Evolutionary conservation across 2,888 invertebrate species (phyloP).

Genomic region (Psylliodes chrysocephalus): DNA sequence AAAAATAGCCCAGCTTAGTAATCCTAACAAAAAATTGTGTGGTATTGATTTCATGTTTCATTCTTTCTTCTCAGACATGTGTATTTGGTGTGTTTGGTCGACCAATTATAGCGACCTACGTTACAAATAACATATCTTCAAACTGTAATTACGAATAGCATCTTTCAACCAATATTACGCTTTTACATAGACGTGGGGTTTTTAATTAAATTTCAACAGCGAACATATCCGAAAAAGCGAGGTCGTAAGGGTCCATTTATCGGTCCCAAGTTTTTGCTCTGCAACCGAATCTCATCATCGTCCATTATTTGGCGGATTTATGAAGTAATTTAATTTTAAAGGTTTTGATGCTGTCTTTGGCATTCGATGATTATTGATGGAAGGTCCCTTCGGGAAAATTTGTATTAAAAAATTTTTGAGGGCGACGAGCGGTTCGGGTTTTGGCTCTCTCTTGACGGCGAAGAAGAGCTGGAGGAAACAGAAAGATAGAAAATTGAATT

Average conservation of each 20-base stretch:
- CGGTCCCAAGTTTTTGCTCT: constrained; percentile 18
- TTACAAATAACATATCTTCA: too few species aligned
- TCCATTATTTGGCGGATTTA: constrained; percentile 37
- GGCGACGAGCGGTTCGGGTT: constrained; percentile 3
- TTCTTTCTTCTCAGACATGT: too few species aligned
- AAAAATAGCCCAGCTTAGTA: too few species aligned
- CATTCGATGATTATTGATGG: constrained; percentile 37
- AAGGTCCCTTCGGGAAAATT: constrained; percentile 33
- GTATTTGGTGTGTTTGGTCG: too few species aligned
- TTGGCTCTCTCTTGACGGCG: constrained; percentile 16
- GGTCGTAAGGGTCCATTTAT: constrained; percentile 18
- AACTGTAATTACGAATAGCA: constrained; percentile 25
- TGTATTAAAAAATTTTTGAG: constrained; percentile 28
- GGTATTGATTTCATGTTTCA: too few species aligned
- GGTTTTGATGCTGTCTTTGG: constrained; percentile 38
- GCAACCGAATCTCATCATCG: constrained; percentile 22
- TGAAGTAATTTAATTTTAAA: constrained; percentile 38
- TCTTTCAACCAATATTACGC: constrained; percentile 25
- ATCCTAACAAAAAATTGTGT: too few species aligned
- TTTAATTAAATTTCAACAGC: constrained; percentile 34
- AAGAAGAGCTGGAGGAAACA: constrained; percentile 6
- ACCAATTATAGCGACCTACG: too few species aligned
- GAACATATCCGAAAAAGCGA: constrained; percentile 10
- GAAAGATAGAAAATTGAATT: constrained; percentile 26
- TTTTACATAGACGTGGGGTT: constrained; percentile 31